These are phyloP conservation scores for Lethenteron camtschaticum DNA, from an alignment of 2,113 vertebrate genomes.

Conservation along the genomic window DNA sequence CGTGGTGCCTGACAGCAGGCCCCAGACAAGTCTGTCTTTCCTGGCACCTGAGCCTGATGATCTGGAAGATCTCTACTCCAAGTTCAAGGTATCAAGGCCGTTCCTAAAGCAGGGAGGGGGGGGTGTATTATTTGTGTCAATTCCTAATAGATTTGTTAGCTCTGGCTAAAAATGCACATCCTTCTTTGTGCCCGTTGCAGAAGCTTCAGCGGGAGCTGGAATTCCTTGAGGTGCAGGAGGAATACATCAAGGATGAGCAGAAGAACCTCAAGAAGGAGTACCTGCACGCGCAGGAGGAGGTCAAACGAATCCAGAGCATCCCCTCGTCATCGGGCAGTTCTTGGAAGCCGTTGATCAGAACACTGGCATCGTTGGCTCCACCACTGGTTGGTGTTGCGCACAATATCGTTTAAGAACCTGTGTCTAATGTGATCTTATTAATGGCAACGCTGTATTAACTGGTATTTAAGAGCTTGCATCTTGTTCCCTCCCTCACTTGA, in stretches of 20 bases:
- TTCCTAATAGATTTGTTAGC: background rate
- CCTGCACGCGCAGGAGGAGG: slow-evolving; percentile 78
- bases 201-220: slow-evolving; percentile 82
- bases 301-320: slow-evolving; percentile 84
- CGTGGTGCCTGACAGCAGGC: slow-evolving; percentile 36
- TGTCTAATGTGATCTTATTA: too few relatives aligned
- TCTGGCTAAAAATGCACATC: fast-evolving
- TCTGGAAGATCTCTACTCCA: slow-evolving; percentile 58
- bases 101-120: background rate
- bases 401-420: too few relatives aligned
- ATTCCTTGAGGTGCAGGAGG: slow-evolving; percentile 75
- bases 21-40: slow-evolving; percentile 57
- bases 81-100: slow-evolving; percentile 41
- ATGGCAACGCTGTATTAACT: too few relatives aligned
- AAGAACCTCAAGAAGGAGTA: slow-evolving; percentile 88
- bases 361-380: slow-evolving; percentile 74
- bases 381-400: slow-evolving; percentile 31
- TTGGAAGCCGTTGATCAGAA: slow-evolving; percentile 83
- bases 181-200: slow-evolving; percentile 17
- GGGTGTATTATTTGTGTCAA: background rate
- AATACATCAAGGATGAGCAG: slow-evolving; percentile 84
- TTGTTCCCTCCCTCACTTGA: too few relatives aligned
- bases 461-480: too few relatives aligned
- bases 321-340: slow-evolving; percentile 73
- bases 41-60: slow-evolving; percentile 63